Conservation (phyloP, 2,113 vertebrate species). For the Deroptyus accipitrinus region DNA sequence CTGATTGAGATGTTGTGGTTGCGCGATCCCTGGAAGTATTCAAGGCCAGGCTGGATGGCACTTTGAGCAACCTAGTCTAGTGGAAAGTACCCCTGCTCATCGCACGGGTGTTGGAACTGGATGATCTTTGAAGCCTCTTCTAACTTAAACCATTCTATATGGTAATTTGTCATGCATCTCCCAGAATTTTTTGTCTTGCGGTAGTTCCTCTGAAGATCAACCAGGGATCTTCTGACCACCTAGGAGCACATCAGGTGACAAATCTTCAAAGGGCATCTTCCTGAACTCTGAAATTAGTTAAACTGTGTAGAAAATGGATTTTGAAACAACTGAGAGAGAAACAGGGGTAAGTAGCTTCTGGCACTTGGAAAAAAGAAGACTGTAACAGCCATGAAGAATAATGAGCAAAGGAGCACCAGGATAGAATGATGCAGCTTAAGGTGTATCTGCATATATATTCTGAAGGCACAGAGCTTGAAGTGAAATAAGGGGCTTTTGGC, state of each 20-base stretch:
- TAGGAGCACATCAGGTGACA: not conserved
- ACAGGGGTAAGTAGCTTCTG: not conserved
- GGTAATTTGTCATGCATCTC: not conserved
- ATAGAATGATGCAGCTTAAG: not conserved
- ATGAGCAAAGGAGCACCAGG: not conserved
- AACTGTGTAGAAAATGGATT: not conserved
- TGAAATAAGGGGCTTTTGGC: not conserved
- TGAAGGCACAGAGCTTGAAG: not conserved
- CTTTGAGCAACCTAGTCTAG: not conserved
- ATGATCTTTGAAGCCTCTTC: not conserved
- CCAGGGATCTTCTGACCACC: not conserved
- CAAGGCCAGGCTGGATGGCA: not conserved
- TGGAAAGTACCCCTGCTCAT: not conserved
- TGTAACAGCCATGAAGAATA: not conserved
- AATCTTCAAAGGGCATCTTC: not conserved
- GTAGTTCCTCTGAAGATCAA: not conserved
- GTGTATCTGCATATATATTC: not conserved
- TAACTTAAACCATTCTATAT: not conserved
- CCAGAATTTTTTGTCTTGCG: not conserved
- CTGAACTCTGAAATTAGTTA: not conserved
- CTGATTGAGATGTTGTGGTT: not conserved
- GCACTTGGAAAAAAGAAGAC: not conserved
- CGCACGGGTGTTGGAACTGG: not conserved
- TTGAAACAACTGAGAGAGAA: not conserved
- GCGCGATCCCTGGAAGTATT: not conserved